phyloP scores from a whole-genome alignment of 2,113 vertebrate genomes.

The Rhinichthys klamathensis region DNA sequence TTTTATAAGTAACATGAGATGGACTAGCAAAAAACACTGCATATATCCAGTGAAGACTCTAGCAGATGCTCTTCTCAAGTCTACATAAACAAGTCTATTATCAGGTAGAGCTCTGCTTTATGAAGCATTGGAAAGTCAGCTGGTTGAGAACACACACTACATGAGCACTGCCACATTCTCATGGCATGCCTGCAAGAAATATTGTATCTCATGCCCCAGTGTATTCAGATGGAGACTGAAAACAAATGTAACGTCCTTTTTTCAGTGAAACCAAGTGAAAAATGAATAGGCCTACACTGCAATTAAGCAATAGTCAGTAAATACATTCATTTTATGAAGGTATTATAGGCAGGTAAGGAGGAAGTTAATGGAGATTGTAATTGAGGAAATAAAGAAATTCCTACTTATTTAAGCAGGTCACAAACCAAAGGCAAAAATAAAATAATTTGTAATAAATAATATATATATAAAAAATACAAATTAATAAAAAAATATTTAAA shows the following conservation, averaged over 20 bases:
- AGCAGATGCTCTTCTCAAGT: not conserved
- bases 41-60: not conserved
- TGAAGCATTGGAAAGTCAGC: slow-evolving; percentile 58
- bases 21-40: not conserved
- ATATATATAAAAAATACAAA: no score
- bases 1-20: not conserved
- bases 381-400: not conserved
- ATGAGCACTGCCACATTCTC: slow-evolving; percentile 51
- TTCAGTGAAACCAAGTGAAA: not conserved
- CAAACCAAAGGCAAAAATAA: no score
- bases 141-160: slow-evolving; percentile 55
- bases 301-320: not conserved
- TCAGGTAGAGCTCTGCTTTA: slow-evolving; percentile 34
- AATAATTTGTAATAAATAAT: no score
- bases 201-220: not conserved
- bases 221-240: slow-evolving; percentile 5
- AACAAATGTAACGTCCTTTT: not conserved
- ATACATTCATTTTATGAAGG: not conserved
- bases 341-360: no score
- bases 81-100: slow-evolving; percentile 27
- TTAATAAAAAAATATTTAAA: no score
- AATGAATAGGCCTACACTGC: not conserved
- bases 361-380: no score
- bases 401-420: no score
- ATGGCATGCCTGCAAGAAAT: slow-evolving; percentile 29